A percentile compares a stretch with the other conserved stretches of the same genome.
phyloP scores from a whole-genome alignment of 1,140 invertebrate species.

The Trypoxylus dichotomus region DNA sequence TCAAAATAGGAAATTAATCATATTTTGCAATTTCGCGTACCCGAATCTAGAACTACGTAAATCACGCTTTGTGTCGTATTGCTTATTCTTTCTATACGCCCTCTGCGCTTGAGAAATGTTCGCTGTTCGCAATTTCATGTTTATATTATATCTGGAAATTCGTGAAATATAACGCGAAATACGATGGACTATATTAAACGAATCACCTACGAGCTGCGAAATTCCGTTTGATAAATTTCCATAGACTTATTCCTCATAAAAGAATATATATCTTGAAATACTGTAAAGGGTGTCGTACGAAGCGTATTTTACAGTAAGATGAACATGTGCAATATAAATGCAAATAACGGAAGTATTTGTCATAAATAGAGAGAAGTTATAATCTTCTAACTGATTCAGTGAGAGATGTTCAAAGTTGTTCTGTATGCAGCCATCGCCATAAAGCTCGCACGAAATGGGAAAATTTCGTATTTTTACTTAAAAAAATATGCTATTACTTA shows the following conservation, averaged over 20 bases:
- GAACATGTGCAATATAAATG: neutral
- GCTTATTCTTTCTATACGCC: neutral
- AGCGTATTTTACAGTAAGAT: neutral
- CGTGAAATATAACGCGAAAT: conserved; percentile 6
- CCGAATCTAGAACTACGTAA: no score
- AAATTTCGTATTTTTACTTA: no score
- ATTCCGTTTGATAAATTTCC: conserved; percentile 13
- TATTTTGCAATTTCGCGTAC: no score
- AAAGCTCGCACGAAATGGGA: no score
- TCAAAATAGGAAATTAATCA: no score
- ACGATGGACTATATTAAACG: neutral
- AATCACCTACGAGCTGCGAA: neutral
- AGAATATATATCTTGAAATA: neutral
- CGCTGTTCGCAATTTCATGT: neutral
- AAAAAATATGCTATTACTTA: no score
- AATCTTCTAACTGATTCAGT: no score
- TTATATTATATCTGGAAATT: neutral
- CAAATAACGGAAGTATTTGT: neutral
- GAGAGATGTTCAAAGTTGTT: no score
- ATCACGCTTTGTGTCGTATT: neutral
- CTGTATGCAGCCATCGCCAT: no score
- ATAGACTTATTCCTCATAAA: neutral
- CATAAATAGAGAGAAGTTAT: no score
- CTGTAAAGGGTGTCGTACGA: neutral
- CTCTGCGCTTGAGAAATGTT: neutral